These are phyloP conservation scores for Diorhabda elongata DNA, from an alignment of 1,140 invertebrate species.

Conservation along the genomic window DNA sequence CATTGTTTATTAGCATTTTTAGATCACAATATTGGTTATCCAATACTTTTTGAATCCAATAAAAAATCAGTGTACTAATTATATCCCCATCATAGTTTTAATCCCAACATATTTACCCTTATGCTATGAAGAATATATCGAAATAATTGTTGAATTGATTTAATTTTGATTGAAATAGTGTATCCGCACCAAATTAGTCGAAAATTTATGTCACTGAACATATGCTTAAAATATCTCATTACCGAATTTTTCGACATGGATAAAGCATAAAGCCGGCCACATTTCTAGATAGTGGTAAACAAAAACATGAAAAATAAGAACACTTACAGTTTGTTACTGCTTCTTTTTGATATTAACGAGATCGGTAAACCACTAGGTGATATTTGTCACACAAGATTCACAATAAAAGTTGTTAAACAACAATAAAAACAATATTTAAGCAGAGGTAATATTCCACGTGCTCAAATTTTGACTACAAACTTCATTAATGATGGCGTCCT, in stretches of 20 bases:
- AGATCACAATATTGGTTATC: no score
- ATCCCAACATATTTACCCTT: no score
- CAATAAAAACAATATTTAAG: slow-evolving; percentile 19
- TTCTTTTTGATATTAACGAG: slow-evolving; percentile 17
- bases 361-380: background rate
- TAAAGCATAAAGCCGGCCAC: background rate
- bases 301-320: slow-evolving; percentile 6
- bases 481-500: slow-evolving; percentile 21
- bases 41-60: no score
- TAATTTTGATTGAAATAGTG: no score
- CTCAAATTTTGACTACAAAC: slow-evolving; percentile 25
- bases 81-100: no score
- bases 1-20: no score
- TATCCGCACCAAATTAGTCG: no score
- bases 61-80: no score
- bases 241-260: background rate
- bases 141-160: no score
- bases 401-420: background rate
- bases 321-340: slow-evolving; percentile 28
- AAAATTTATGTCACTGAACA: background rate
- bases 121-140: no score
- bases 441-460: slow-evolving; percentile 25
- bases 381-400: slow-evolving; percentile 24
- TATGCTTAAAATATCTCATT: background rate
- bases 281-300: background rate